Base-by-base conservation (phyloP, 1,140 invertebrate species). In the Antheraea mylitta region DNA sequence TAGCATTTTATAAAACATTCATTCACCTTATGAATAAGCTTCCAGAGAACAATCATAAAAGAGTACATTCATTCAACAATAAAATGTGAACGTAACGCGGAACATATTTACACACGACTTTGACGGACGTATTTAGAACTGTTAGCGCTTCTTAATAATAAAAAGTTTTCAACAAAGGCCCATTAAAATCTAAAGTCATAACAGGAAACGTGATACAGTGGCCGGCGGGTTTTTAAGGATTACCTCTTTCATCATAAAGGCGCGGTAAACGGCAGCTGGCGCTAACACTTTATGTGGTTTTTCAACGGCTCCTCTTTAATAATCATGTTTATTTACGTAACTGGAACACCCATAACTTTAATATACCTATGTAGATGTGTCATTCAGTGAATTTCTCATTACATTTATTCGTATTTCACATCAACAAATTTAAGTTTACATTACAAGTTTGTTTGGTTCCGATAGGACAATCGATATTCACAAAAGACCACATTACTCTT, bases 101-200 rank as follows among this genome's bases (percentile, higher is more conserved):
- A 74, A 68, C 58, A 70, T 80, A 75, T 78, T 76, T 72, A 77
- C 73, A 75, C 75, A 67, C 70, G 68, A 74, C 72, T 64, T 77
- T 77, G 69, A 77, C 70, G 71, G 73, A 74, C 79, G 70, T 69
- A 81, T 84, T 86, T 81, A 81, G 76, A 86, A 76, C 68, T 81
- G 80, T 84, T 80, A 83, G 77, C 75, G 74, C 78, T 81, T 83
- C 78, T 85, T 83, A 71, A 82, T 84, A 81, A 87, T 85, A 82
- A 86, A 84, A 85, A 74, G 72, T 68, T 78, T 76, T 82, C 66
- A 83, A 89, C 83, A 90, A 87, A 89, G 81, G 73, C 70, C 69
- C 79, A 88, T 90, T 83, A 87, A 90, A 90, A 89, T 83, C 79
- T 89, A 76, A 88, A 91, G 84, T 89, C 83, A 92, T 90, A 92